Evolutionary conservation across 2,113 vertebrate genomes (phyloP).

Genomic region (Atlantisia rogersi): DNA sequence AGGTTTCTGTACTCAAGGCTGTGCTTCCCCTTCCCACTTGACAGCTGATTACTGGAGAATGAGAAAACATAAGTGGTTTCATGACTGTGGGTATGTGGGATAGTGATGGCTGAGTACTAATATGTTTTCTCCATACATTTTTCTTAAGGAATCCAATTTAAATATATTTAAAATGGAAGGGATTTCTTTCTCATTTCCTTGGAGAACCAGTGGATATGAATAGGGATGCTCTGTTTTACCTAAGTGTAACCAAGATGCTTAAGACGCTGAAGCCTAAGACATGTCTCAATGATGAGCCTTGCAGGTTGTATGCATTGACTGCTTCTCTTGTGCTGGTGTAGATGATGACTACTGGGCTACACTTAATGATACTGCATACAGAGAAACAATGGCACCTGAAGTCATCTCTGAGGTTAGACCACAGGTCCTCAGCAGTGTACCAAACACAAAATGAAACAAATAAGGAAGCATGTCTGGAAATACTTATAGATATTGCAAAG

Average conservation of each 20-base stretch:
- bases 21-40: neutral
- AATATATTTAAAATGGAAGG: neutral
- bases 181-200: neutral
- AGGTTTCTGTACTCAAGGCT: neutral
- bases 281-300: neutral
- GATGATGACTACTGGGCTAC: neutral
- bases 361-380: accelerated
- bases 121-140: neutral
- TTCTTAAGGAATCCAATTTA: neutral
- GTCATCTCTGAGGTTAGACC: neutral
- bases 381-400: accelerated
- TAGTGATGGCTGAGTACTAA: neutral
- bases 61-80: neutral
- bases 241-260: neutral
- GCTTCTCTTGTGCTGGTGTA: neutral
- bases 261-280: accelerated
- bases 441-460: neutral
- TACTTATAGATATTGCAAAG: neutral
- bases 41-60: neutral
- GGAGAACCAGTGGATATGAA: accelerated
- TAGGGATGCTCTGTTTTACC: neutral
- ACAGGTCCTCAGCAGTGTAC: accelerated
- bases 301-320: neutral
- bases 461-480: neutral
- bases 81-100: neutral